phyloP scores from a whole-genome alignment of 2,888 invertebrate genomes.

The Acanthopleura granulata region DNA sequence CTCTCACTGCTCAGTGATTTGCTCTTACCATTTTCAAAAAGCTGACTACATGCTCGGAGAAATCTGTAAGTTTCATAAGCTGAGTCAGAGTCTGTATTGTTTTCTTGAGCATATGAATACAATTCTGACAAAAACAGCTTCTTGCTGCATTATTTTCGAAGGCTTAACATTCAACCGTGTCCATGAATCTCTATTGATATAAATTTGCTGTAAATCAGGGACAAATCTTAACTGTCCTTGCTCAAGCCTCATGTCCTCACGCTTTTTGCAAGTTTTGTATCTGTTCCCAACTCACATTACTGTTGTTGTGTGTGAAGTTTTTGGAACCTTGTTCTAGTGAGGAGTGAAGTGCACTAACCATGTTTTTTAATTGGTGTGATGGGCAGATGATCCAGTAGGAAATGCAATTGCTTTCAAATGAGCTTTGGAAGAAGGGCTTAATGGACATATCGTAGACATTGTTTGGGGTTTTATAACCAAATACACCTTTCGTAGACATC shows the following conservation, averaged over 20 bases:
- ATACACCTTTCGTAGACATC: neutral
- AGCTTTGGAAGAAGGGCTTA: neutral
- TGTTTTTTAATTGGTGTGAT: constrained; percentile 9
- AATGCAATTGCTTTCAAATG: neutral
- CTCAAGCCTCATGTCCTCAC: neutral
- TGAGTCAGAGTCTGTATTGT: neutral
- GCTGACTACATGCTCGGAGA: constrained; percentile 13
- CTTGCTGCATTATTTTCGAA: constrained; percentile 8
- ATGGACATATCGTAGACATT: neutral
- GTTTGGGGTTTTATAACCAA: neutral
- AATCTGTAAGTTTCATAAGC: constrained; percentile 10
- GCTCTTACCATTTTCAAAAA: neutral
- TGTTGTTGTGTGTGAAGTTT: neutral
- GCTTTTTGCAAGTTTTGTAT: neutral
- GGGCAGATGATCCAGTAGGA: constrained; percentile 9
- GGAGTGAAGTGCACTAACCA: constrained; percentile 10
- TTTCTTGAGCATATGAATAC: neutral
- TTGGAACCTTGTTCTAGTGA: neutral
- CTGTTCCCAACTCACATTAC: neutral
- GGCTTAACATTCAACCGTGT: constrained; percentile 13
- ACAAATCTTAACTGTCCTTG: no score
- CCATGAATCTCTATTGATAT: constrained; percentile 1
- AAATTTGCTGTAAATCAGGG: neutral
- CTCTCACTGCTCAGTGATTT: neutral
- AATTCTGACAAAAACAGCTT: constrained; percentile 3